Percentiles rank a stretch among this genome's conserved stretches.
These are phyloP conservation scores for Mesembrinibis cayennensis DNA, from an alignment of 2,113 vertebrate genomes.

Conservation along the genomic window DNA sequence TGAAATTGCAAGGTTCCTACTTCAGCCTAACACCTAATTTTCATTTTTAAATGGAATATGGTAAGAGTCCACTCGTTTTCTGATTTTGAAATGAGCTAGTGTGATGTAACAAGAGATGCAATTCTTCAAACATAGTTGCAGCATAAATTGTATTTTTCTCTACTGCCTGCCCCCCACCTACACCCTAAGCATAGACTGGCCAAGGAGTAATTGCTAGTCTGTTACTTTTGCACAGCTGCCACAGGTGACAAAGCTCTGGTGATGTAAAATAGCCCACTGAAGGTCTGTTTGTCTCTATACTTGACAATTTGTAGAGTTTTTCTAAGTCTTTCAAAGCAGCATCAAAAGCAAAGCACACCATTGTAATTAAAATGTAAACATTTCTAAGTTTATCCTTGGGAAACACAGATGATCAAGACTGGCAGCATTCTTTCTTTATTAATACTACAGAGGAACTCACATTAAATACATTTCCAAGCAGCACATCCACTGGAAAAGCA, in stretches of 20 bases:
- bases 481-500: not conserved
- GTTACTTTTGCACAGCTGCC: not conserved
- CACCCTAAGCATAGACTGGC: not conserved
- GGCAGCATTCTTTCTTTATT: not conserved
- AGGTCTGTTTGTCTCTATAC: not conserved
- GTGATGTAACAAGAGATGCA: not conserved
- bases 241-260: not conserved
- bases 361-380: not conserved
- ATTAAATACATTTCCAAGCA: not conserved
- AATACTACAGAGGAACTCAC: not conserved
- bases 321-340: not conserved
- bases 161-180: no score
- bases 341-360: not conserved
- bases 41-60: not conserved
- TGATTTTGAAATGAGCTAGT: not conserved
- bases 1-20: not conserved
- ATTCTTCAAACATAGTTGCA: not conserved
- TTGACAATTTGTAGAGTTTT: rapidly evolving
- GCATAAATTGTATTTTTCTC: rapidly evolving
- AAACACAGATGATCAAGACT: not conserved
- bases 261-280: rapidly evolving
- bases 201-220: rapidly evolving
- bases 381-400: not conserved
- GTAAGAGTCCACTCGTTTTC: not conserved
- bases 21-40: not conserved